These are phyloP conservation scores for Antedon mediterranea DNA, from an alignment of 53 echinoderm and acorn worm genomes.

Conservation along the genomic window DNA sequence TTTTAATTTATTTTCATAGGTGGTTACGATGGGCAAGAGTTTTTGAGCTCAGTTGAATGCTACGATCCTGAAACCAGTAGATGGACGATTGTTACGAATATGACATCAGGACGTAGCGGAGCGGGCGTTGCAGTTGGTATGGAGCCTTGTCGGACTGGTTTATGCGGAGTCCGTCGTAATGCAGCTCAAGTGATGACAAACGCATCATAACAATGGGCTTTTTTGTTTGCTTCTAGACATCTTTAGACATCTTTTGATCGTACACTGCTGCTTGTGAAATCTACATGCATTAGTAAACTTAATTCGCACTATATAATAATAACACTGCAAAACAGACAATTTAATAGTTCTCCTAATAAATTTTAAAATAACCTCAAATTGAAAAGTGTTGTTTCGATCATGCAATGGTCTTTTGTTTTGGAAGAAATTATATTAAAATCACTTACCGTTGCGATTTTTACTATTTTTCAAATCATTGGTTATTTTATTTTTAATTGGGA, in stretches of 20 bases:
- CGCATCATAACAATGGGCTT: not conserved
- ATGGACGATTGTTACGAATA: conserved; percentile 64
- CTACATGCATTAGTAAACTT: too few species aligned
- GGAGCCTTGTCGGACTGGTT: conserved; percentile 65
- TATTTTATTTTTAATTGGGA: not conserved
- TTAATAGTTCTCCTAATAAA: too few species aligned
- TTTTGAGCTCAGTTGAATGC: conserved; percentile 72
- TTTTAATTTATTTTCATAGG: conserved; percentile 22
- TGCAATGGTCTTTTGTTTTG: not conserved
- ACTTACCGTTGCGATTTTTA: not conserved
- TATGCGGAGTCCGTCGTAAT: conserved; percentile 17
- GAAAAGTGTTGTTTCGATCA: not conserved
- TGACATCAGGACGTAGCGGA: conserved; percentile 87
- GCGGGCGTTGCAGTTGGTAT: conserved; percentile 82
- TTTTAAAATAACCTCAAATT: too few species aligned
- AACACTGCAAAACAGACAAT: not conserved
- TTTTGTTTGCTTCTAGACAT: not conserved
- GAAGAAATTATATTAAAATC: not conserved
- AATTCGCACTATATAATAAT: not conserved
- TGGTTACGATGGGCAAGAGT: conserved; percentile 95
- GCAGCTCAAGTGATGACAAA: not conserved
- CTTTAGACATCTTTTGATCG: not conserved
- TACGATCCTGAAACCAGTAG: conserved; percentile 57
- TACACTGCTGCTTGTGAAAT: too few species aligned
- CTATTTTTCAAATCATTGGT: not conserved